Evolutionary conservation across 2,797 vertebrate genomes (phyloP).

Genomic region (Coilia nasus): DNA sequence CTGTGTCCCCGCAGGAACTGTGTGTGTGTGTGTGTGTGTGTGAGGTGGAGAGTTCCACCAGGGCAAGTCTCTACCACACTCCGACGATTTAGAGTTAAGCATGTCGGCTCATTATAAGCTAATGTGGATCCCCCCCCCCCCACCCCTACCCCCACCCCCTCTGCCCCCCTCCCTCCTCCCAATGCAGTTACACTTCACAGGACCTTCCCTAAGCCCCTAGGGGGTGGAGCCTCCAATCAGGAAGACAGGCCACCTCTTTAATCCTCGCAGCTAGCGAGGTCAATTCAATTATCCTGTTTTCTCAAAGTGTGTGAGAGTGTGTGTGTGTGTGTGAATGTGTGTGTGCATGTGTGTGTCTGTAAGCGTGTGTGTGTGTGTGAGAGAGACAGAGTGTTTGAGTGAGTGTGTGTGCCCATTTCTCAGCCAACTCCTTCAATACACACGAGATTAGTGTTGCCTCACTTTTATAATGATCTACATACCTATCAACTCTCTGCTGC

Average conservation of each 20-base stretch:
- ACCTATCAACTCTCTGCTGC: conserved; percentile 77
- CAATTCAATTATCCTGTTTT: conserved; percentile 88
- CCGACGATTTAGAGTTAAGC: conserved; percentile 52
- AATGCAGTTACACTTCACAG: conserved; percentile 65
- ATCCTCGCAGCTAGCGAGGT: conserved; percentile 81
- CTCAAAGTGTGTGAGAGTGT: conserved; percentile 62
- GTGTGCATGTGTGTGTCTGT: not conserved
- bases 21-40: conserved; percentile 18
- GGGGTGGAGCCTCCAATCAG: conserved; percentile 68
- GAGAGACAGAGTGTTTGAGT: conserved; percentile 51
- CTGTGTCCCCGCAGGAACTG: no score
- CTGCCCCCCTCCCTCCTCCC: conserved; percentile 60
- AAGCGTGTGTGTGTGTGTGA: not conserved
- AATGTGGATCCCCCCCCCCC: conserved; percentile 46
- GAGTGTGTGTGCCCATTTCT: conserved; percentile 80
- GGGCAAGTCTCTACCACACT: conserved; percentile 30
- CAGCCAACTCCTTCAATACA: conserved; percentile 81
- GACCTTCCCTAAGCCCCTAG: conserved; percentile 74
- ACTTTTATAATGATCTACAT: conserved; percentile 81
- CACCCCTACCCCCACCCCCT: conserved; percentile 39
- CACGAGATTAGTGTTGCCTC: conserved; percentile 82
- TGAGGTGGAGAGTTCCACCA: conserved; percentile 32
- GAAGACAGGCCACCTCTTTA: conserved; percentile 69
- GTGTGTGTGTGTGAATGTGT: not conserved
- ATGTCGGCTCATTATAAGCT: conserved; percentile 53